phyloP scores from a whole-genome alignment of 1,140 invertebrate genomes.

The Drepana arcuata region DNA sequence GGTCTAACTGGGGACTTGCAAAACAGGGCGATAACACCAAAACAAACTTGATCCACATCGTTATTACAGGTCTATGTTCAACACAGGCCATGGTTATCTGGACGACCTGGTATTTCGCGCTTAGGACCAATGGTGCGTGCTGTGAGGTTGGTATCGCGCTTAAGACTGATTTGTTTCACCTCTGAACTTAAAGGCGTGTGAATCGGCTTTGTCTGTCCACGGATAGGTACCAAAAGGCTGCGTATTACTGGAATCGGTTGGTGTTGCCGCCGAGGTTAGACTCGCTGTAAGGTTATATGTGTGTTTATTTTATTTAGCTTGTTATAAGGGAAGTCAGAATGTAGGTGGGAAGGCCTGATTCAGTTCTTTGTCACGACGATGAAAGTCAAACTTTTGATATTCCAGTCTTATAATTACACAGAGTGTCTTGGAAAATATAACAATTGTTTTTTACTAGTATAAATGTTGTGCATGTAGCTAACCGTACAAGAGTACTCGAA shows the following conservation, averaged over 20 bases:
- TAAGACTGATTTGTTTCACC: conserved; percentile 34
- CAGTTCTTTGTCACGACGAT: not conserved
- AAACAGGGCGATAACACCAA: conserved; percentile 28
- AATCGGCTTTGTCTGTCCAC: conserved; percentile 40
- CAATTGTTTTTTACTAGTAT: too few species aligned
- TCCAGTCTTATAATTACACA: too few species aligned
- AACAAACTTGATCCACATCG: conserved; percentile 26
- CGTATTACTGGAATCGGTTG: not conserved
- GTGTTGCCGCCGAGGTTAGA: not conserved
- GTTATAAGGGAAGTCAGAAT: not conserved
- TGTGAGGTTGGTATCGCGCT: conserved; percentile 40
- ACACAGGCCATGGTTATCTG: conserved; percentile 40
- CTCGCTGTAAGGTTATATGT: not conserved
- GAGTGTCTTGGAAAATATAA: too few species aligned
- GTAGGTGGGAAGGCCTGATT: not conserved
- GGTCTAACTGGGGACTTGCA: conserved; percentile 66
- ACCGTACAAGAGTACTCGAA: too few species aligned
- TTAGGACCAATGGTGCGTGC: conserved; percentile 52
- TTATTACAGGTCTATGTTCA: conserved; percentile 26
- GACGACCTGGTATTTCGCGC: conserved; percentile 8
- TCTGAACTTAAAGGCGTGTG: conserved; percentile 47
- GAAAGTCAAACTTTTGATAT: too few species aligned
- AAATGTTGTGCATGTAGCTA: too few species aligned
- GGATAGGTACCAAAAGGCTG: not conserved
- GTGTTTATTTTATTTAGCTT: too few species aligned